Evolutionary conservation across 2,797 vertebrate species (phyloP), one percentile per base, ranked within the genome.

Genomic region (Labroides dimidiatus): DNA sequence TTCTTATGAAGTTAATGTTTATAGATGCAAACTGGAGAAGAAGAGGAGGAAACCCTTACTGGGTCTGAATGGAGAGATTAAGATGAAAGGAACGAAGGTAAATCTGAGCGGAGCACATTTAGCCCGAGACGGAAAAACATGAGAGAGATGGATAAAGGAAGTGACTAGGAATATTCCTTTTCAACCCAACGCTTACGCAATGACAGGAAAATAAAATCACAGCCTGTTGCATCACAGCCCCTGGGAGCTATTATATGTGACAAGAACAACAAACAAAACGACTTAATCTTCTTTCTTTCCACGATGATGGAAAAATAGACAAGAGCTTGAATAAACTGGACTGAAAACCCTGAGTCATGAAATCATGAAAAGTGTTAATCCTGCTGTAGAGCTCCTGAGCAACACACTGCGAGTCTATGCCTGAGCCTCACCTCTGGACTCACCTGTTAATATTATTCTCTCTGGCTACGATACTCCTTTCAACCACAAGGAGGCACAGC

Each of bases 401-500:
- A 52, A 36, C 33, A 24, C 16, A 16, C 3, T 3, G 2, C 36
- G 37, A 2, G 1, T 12, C 42, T 6, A 15, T 10, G 44, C 16
- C 62, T 67, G 24, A n/a, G 8, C 11, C n/a, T 49, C 30, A 73
- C 59, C 45, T 30, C 36, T 76, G 59, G 0, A 37, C 42, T 42
- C 12, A 23, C 20, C 1, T 0, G 15, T 13, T 6, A 12, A 42
- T 3, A 4, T 39, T 39, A 9, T 19, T 49, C 16, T 37, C 2
- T 12, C 23, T 20, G 19, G 17, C 14, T 37, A 60, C 27, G 60
- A 50, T 69, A 45, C 54, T 20, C 3, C n/a, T 12, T 0, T 63
- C n/a, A 2, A 43, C 82, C 88, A 88, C 82, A 61, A 14, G 75
- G 80, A 19, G 80, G 81, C 78, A 53, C 8, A 19, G 37, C 62